Base-by-base conservation (phyloP, 2,113 vertebrate genomes). In the Zosterops hypoxanthus region DNA sequence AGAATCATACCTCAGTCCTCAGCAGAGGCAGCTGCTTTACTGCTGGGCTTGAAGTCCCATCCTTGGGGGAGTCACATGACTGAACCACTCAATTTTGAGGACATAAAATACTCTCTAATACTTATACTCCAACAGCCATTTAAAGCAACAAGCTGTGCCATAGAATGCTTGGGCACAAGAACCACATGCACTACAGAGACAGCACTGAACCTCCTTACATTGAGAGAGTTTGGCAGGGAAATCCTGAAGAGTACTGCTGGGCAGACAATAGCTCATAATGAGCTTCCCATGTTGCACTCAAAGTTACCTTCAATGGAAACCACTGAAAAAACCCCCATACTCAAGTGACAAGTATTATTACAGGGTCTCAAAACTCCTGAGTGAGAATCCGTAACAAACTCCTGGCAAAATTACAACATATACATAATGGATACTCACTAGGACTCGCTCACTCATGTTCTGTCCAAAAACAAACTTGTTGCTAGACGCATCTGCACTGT, bases 401-500 rank as follows among this genome's bases (percentile, higher is more conserved):
- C 10, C 52, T 89, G 15, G 1, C 22, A 28, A 34, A n/a, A 56
- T 34, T 10, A 64, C 22, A 55, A 17, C 20, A 47, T 17, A 41
- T 3, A 50, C 9, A 5, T 12, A 25, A 33, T 3, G 42, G 55
- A 53, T 53, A 98, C 99, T 99, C 96, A 99, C 99, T 98, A 99
- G 95, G 65, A 99, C 99, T 59, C 99, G 98, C 79, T 99, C 99
- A 11, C 98, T 99, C 99, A 99, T 99, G 95, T 99, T 99, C 98
- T 99, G 99, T 72, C 99, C 99, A 93, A 99, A 99, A 50, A 99
- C 98, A 95, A 99, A 99, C 82, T 99, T 99, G 96, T 98, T 98
- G 96, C 97, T 98, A 90, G 98, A 97, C 4, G 95, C n/a, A 31
- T 99, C 99, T 50, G 98, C 96, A 92, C 97, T 99, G 95, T 98